Conservation (phyloP, 1,140 invertebrate genomes). For the Spodoptera litura region DNA sequence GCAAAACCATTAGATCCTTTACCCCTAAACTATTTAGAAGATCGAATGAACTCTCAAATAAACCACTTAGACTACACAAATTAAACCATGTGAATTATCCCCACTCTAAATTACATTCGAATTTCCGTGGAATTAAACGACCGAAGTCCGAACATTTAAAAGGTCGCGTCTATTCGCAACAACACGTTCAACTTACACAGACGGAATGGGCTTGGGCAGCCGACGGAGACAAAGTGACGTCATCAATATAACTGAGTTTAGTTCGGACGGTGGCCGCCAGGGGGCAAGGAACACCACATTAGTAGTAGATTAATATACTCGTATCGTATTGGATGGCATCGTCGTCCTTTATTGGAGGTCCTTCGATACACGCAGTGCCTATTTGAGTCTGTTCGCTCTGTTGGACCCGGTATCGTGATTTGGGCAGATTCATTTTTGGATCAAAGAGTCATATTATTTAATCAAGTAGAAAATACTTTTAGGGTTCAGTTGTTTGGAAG, state of each 20-base stretch:
- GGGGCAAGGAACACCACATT: slow-evolving; percentile 66
- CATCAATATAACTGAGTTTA: slow-evolving; percentile 77
- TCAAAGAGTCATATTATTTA: slow-evolving; percentile 50
- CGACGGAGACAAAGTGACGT: slow-evolving; percentile 75
- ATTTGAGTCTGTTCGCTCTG: slow-evolving; percentile 60
- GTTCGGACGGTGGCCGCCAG: slow-evolving; percentile 59
- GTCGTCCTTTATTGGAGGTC: slow-evolving; percentile 65
- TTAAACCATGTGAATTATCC: slow-evolving; percentile 50
- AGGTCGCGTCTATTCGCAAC: slow-evolving; percentile 56
- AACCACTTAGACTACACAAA: slow-evolving; percentile 39
- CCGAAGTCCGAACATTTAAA: slow-evolving; percentile 54
- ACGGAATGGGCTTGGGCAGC: slow-evolving; percentile 63
- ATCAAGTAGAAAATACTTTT: slow-evolving; percentile 51
- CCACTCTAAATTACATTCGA: slow-evolving; percentile 58
- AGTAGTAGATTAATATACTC: slow-evolving; percentile 70
- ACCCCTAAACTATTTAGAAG: slow-evolving; percentile 34
- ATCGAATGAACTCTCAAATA: slow-evolving; percentile 23
- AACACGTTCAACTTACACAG: slow-evolving; percentile 67
- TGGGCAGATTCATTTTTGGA: slow-evolving; percentile 50
- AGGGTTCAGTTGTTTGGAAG: slow-evolving; percentile 39
- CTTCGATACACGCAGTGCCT: slow-evolving; percentile 64
- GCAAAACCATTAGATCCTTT: slow-evolving; percentile 20
- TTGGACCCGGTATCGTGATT: slow-evolving; percentile 52
- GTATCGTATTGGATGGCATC: slow-evolving; percentile 51
- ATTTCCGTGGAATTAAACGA: slow-evolving; percentile 65